phyloP scores from a whole-genome alignment of 2,113 vertebrate genomes.

The Myiagra hebetior region DNA sequence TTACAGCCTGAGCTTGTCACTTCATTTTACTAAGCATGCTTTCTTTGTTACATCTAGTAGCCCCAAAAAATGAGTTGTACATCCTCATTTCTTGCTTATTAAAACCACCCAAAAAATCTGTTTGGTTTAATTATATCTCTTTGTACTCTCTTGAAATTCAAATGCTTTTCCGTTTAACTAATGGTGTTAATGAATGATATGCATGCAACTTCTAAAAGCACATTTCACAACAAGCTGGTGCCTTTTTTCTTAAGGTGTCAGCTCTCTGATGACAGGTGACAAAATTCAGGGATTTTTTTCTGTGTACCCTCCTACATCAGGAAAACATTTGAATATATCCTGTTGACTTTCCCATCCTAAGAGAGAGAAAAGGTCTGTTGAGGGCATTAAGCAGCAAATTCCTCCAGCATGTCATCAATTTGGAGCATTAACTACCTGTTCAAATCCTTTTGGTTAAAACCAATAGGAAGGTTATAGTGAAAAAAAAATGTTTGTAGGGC shows the following conservation, averaged over 20 bases:
- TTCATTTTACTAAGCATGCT: neutral
- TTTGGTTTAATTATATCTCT: conserved; percentile 7
- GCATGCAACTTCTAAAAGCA: neutral
- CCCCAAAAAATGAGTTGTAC: neutral
- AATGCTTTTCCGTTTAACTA: neutral
- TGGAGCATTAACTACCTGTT: neutral
- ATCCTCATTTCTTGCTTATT: neutral
- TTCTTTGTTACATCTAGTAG: neutral
- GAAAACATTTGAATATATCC: neutral
- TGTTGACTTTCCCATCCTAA: neutral
- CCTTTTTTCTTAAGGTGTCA: neutral
- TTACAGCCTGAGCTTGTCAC: conserved; percentile 1
- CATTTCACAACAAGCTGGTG: neutral
- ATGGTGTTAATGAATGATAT: neutral
- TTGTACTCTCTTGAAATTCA: neutral
- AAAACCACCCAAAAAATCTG: neutral
- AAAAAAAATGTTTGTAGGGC: neutral
- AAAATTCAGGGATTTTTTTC: neutral
- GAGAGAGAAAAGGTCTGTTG: neutral
- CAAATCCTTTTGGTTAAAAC: neutral
- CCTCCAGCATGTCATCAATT: neutral
- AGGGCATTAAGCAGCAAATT: neutral
- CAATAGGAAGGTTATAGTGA: neutral
- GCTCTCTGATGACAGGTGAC: neutral
- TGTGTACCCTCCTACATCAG: neutral